Evolutionary conservation across 1,140 invertebrate genomes (phyloP), one percentile per base, ranked within the genome.

Genomic region (Drosophila sp.): DNA sequence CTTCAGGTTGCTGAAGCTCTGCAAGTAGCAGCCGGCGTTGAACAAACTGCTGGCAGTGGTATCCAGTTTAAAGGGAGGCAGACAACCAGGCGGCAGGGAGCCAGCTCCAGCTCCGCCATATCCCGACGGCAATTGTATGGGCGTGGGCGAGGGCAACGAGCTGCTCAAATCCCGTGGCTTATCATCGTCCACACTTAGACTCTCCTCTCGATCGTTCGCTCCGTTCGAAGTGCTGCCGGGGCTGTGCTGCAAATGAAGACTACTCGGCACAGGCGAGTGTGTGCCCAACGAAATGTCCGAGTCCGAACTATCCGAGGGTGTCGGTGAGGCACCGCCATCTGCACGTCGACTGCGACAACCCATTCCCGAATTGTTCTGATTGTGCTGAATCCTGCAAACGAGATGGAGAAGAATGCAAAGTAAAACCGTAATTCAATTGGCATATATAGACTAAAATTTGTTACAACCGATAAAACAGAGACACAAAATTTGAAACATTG

Each of bases 241-340:
- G 72, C 91, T 92, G 57, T 92, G 91, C 67, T 92, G 91, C 62
- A 92, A 67, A 40, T 92, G 91, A 54, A 92, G 58, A 66, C 89
- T 92, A 60, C 91, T 92, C 32, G 93, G 92, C 56, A 93, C 93
- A 0, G 93, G 93, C 11, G 93, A 93, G 70, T 94, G 93, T 1
- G 93, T 93, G 35, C 93, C 93, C 65, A 94, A 77, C 11, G 93
- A 93, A 63, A 94, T 93, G 72, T 93, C 93, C 57, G 93, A 93
- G 68, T 94, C 93, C 50, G 92, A 93, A 68, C 93, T 93, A 5
- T 93, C 91, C 58, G 91, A 92, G 29, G 91, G 87, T 23, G 85
- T 91, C 17, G 91, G 91, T 27, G 91, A 92, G 5, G 90, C 79
- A 4, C 79, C 89, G 23, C 90, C 86, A 29, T 92, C 91, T 4